These are phyloP conservation scores for Phalera bucephala DNA, from an alignment of 2,888 invertebrate genomes.

Conservation along the genomic window DNA sequence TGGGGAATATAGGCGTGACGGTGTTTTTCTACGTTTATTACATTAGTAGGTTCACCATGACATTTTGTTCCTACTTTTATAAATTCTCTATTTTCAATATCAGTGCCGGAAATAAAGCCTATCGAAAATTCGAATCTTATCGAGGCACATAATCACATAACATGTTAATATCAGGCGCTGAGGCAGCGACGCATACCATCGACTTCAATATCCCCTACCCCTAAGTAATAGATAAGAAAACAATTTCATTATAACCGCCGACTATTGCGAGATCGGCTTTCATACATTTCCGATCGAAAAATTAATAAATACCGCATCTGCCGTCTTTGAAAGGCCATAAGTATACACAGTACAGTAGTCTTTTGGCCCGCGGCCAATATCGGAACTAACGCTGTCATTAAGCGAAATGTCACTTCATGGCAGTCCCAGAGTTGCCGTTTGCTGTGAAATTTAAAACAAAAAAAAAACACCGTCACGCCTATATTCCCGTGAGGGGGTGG, in stretches of 20 bases:
- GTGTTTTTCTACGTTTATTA: too few species aligned
- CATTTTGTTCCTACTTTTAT: not conserved
- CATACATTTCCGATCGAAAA: slow-evolving; percentile 18
- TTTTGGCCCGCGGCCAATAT: too few species aligned
- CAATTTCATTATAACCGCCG: slow-evolving; percentile 29
- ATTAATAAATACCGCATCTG: too few species aligned
- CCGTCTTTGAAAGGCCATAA: too few species aligned
- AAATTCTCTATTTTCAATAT: not conserved
- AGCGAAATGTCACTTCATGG: too few species aligned
- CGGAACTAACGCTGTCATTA: too few species aligned
- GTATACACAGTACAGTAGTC: too few species aligned
- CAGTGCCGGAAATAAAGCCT: not conserved
- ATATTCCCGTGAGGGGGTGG: too few species aligned
- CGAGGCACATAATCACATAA: slow-evolving; percentile 3
- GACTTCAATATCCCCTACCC: slow-evolving; percentile 17
- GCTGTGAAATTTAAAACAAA: too few species aligned
- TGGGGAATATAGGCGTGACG: too few species aligned
- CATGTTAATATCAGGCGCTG: slow-evolving; percentile 9
- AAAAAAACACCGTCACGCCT: too few species aligned
- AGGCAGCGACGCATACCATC: slow-evolving; percentile 10
- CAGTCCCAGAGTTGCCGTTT: too few species aligned
- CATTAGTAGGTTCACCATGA: not conserved
- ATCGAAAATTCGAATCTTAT: slow-evolving; percentile 2
- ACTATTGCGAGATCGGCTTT: slow-evolving; percentile 12
- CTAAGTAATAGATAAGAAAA: slow-evolving; percentile 18